phyloP scores from a whole-genome alignment of 2,113 vertebrate species.

The Tamias sibiricus region DNA sequence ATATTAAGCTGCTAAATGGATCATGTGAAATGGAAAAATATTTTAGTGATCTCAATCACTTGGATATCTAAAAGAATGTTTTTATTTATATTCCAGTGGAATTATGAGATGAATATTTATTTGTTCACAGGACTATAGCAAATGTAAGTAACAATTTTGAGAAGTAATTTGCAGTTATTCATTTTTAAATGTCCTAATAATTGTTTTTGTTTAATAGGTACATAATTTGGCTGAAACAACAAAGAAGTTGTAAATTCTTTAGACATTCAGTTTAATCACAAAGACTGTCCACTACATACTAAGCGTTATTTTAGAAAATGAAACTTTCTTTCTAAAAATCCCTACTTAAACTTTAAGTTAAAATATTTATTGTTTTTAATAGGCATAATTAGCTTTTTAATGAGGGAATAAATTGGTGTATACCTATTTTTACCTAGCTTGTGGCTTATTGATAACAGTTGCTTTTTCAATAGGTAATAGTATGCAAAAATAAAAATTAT shows the following conservation, averaged over 20 bases:
- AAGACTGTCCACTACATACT: not conserved
- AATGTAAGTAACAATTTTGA: slow-evolving; percentile 51
- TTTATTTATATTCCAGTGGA: slow-evolving; percentile 35
- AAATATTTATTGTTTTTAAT: not conserved
- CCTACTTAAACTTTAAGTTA: not conserved
- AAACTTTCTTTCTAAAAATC: not conserved
- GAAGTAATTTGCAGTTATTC: slow-evolving; percentile 61
- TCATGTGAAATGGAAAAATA: slow-evolving; percentile 21
- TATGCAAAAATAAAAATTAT: not conserved
- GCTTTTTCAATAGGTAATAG: slow-evolving; percentile 4
- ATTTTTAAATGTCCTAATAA: slow-evolving; percentile 67
- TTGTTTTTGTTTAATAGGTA: slow-evolving; percentile 37
- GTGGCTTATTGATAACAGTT: not conserved
- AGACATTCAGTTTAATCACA: not conserved
- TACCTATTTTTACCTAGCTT: not conserved
- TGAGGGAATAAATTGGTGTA: not conserved
- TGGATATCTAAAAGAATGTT: not conserved
- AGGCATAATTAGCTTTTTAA: not conserved
- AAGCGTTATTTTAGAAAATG: slow-evolving; percentile 13
- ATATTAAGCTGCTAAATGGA: not conserved
- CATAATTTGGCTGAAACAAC: slow-evolving; percentile 58
- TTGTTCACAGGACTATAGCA: accelerated
- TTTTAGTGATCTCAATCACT: not conserved
- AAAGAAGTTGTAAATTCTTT: not conserved
- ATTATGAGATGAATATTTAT: not conserved